Conservation (phyloP, 1,140 invertebrate genomes). For the Conus ventricosus region DNA sequence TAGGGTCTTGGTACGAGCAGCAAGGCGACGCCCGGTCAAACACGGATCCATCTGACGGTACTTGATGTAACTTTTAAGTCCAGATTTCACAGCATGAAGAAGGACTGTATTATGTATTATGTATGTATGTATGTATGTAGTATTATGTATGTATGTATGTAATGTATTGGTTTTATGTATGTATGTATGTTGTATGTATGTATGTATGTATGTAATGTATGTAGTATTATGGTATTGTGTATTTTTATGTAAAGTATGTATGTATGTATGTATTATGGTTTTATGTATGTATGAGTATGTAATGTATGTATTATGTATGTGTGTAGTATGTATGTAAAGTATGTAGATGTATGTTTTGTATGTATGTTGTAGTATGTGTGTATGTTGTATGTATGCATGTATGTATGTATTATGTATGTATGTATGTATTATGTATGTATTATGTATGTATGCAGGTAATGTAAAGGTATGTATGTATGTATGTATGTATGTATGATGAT, state of each 20-base stretch:
- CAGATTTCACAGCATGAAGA: too few species aligned
- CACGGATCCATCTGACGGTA: too few species aligned
- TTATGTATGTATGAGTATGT: background rate
- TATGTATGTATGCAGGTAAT: too few species aligned
- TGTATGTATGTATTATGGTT: too few species aligned
- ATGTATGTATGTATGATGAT: too few species aligned
- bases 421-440: constrained; percentile 3
- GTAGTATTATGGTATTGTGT: too few species aligned
- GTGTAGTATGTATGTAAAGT: too few species aligned
- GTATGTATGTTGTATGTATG: background rate
- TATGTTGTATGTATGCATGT: background rate
- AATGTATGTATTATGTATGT: background rate
- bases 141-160: background rate
- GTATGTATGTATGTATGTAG: constrained; percentile 3
- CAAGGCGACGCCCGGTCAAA: too few species aligned
- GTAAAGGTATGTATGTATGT: constrained; percentile 2
- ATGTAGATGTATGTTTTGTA: too few species aligned
- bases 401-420: background rate
- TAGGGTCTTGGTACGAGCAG: too few species aligned
- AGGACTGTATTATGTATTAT: background rate
- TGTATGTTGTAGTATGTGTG: background rate
- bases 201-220: constrained; percentile 3
- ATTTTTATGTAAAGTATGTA: background rate
- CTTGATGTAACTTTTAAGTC: too few species aligned
- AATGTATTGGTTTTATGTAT: too few species aligned